Percentiles rank a stretch among this genome's conserved stretches.
Evolutionary conservation across 2,113 vertebrate genomes (phyloP).

Genomic region (Sinosuthora webbiana): DNA sequence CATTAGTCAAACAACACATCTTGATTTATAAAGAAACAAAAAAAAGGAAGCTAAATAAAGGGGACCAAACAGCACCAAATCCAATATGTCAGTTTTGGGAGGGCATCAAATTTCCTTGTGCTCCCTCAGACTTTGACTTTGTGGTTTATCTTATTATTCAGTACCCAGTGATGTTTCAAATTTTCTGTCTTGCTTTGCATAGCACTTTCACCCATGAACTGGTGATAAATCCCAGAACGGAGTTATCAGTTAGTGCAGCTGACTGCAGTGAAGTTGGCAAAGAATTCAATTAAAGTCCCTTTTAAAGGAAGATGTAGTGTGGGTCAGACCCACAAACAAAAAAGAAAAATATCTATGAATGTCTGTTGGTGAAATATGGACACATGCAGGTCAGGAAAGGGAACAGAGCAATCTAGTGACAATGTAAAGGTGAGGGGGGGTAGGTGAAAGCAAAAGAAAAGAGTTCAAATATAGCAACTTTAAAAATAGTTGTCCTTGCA

Average conservation of each 20-base stretch:
- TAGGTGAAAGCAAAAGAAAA: conserved; percentile 36
- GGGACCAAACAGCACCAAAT: background rate
- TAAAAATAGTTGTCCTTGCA: conserved; percentile 56
- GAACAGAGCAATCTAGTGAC: background rate
- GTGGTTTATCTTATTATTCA: conserved; percentile 28
- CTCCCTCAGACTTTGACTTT: conserved; percentile 24
- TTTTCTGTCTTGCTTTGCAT: conserved; percentile 29
- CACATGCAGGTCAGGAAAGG: background rate
- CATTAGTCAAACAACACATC: background rate
- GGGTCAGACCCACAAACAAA: background rate
- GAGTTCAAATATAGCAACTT: conserved; percentile 46
- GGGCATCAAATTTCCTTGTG: background rate
- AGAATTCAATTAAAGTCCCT: background rate
- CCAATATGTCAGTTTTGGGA: background rate
- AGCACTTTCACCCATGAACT: conserved; percentile 30
- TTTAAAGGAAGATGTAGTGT: conserved; percentile 1
- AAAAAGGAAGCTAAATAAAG: background rate
- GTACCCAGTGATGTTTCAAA: conserved; percentile 1
- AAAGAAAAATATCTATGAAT: background rate
- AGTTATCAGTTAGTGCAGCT: conserved; percentile 33
- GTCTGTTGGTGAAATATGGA: background rate
- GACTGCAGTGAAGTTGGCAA: conserved; percentile 3
- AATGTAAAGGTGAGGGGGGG: background rate
- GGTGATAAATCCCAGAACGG: conserved; percentile 8
- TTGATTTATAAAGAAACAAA: background rate